phyloP scores from a whole-genome alignment of 2,113 vertebrate genomes.

The Strigops habroptila region DNA sequence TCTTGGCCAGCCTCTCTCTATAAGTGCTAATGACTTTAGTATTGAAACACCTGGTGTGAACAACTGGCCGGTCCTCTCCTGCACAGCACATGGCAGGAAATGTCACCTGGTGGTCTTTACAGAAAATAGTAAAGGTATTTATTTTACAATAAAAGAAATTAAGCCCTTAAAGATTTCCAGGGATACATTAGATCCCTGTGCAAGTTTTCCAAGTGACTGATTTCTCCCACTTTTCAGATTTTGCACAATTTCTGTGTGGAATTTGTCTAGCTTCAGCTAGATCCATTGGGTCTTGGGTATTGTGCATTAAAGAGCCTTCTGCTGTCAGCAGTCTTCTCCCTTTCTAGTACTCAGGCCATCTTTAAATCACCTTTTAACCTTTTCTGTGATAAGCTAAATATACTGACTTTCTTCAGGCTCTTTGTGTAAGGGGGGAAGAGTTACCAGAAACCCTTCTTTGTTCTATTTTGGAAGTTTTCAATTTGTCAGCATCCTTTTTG shows the following conservation, averaged over 20 bases:
- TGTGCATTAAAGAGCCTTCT: background rate
- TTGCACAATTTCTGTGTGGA: background rate
- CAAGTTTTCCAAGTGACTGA: background rate
- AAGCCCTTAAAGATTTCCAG: background rate
- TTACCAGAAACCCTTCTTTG: background rate
- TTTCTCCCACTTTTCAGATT: background rate
- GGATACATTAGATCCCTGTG: accelerated
- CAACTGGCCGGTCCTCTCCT: background rate
- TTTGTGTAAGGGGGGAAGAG: background rate
- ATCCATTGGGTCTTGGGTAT: background rate
- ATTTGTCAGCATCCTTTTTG: background rate
- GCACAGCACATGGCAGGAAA: background rate
- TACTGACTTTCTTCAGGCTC: background rate
- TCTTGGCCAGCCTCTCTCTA: background rate
- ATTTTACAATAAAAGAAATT: background rate
- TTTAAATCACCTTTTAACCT: background rate
- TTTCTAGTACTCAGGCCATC: background rate
- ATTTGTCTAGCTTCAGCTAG: background rate
- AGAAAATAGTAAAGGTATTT: background rate
- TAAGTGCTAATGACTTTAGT: background rate
- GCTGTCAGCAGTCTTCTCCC: background rate
- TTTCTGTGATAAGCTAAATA: background rate
- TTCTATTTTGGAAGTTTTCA: background rate
- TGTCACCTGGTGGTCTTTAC: background rate
- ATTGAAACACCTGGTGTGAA: background rate